These are phyloP conservation scores for Nymphalis io DNA, from an alignment of 1,140 invertebrate genomes.

Conservation along the genomic window DNA sequence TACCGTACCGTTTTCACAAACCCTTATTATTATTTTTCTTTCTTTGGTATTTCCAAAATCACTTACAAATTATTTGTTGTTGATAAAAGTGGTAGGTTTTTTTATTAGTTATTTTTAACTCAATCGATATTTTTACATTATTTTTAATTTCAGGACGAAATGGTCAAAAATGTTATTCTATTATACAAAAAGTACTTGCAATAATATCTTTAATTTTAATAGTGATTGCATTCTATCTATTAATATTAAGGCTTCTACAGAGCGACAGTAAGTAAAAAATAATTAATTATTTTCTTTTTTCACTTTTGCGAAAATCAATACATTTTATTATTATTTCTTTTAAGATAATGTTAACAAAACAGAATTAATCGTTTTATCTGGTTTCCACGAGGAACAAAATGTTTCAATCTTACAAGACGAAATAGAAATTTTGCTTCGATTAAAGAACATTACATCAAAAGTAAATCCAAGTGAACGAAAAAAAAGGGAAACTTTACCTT, in stretches of 20 bases:
- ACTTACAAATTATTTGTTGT: too few relatives aligned
- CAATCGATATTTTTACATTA: too few relatives aligned
- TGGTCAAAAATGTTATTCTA: slow-evolving; percentile 29
- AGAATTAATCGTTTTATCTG: slow-evolving; percentile 53
- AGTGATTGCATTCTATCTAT: slow-evolving; percentile 42
- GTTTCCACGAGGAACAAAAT: slow-evolving; percentile 47
- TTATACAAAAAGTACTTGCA: slow-evolving; percentile 32
- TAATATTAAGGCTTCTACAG: slow-evolving; percentile 44
- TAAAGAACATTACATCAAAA: slow-evolving; percentile 42
- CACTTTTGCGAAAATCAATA: background rate
- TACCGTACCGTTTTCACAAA: too few relatives aligned
- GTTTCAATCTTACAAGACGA: slow-evolving; percentile 44
- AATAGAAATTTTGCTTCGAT: slow-evolving; percentile 37
- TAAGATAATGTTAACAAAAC: slow-evolving; percentile 46
- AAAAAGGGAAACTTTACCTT: slow-evolving; percentile 28
- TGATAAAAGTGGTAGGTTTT: too few relatives aligned
- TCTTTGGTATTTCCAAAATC: too few relatives aligned
- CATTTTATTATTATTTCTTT: slow-evolving; percentile 13
- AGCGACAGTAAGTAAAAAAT: slow-evolving; percentile 44
- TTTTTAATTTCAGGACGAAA: slow-evolving; percentile 24
- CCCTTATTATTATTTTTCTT: too few relatives aligned
- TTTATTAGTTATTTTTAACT: too few relatives aligned
- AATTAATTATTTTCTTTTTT: background rate
- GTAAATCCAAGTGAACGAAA: slow-evolving; percentile 43
- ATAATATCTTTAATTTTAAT: slow-evolving; percentile 41